Evolutionary conservation across 2,888 invertebrate species (phyloP), one percentile per base, ranked within the genome.

Genomic region (Cabera pusaria): DNA sequence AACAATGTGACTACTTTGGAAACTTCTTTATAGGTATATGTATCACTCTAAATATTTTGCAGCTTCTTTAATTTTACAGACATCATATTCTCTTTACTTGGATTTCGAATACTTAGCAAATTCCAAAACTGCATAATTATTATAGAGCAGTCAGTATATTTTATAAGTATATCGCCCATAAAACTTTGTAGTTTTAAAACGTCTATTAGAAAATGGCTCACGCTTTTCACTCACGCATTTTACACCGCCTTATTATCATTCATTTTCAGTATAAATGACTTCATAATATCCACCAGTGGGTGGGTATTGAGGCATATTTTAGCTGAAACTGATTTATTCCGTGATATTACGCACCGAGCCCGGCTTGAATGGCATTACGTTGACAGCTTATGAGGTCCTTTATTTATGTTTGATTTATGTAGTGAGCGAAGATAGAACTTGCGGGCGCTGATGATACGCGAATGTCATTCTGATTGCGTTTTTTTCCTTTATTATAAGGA

Each of bases 341-440:
- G 64, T 64, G 78, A 82, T 85, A 86, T 84, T 84, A 84, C 86
- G 83, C 75, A 78, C 81, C 81, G 76, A 67, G 70, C 62, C 58
- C 70, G 74, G 75, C 75, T 77, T 83, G 77, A 84, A 86, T 85
- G 75, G 86, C 72, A 83, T 83, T 83, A 84, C 72, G 80, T 77
- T 84, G 86, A 83, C 84, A 85, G 77, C 78, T 83, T 86, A 84
- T 83, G 81, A 84, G 85, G 76, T 78, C 79, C 82, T 82, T 84
- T 85, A 84, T 85, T 81, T 85, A 76, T 72, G 69, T 74, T 67
- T 85, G 86, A 86, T 85, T 85, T 86, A 86, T 85, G 83, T 84
- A 83, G 78, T 79, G 76, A 72, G 71, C 69, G 75, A 64, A 81
- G 81, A 83, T 83, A 83, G 64, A 65, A 61, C 55, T 38, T 18